Conservation (phyloP, 2,113 vertebrate species). For the Clarias gariepinus region DNA sequence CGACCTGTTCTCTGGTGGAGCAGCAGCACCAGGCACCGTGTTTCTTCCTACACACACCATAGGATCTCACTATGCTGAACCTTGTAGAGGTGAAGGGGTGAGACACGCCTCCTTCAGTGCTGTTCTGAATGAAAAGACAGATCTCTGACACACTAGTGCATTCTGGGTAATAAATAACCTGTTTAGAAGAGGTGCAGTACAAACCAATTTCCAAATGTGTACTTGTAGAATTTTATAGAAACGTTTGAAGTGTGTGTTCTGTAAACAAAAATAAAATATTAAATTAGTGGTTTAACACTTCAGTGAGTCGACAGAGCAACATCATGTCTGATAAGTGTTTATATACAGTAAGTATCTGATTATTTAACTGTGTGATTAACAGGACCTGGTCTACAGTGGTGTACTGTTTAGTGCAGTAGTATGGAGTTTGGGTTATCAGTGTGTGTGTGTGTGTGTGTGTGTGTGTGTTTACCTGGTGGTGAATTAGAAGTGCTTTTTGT, state of each 20-base stretch:
- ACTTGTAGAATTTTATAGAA: not conserved
- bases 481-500: no score
- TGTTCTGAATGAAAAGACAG: not conserved
- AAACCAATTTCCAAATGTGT: not conserved
- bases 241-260: not conserved
- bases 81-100: slow-evolving; percentile 69
- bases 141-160: not conserved
- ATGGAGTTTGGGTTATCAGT: no score
- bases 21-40: slow-evolving; percentile 57
- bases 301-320: no score
- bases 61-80: slow-evolving; percentile 71
- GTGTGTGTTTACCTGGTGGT: no score
- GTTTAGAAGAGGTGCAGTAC: not conserved
- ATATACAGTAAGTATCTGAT: no score
- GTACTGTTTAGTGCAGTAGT: no score
- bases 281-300: not conserved
- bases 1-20: slow-evolving; percentile 76
- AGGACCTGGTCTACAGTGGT: no score
- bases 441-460: no score
- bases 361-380: no score
- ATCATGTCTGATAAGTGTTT: no score
- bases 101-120: not conserved
- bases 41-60: slow-evolving; percentile 58
- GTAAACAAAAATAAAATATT: not conserved
- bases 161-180: not conserved